phyloP scores from a whole-genome alignment of 1,140 invertebrate genomes.

The Platyscapa corneri region DNA sequence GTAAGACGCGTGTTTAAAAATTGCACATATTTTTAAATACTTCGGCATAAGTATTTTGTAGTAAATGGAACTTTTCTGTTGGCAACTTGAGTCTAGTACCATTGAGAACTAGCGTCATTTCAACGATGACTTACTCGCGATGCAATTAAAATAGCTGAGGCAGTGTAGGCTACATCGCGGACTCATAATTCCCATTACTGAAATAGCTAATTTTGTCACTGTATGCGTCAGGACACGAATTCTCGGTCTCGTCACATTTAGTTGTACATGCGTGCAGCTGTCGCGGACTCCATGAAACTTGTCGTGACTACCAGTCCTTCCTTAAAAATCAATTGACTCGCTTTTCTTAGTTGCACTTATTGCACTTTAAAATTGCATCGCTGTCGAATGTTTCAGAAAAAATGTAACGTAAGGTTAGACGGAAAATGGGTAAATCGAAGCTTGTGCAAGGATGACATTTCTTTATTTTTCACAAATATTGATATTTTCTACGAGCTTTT shows the following conservation, averaged over 20 bases:
- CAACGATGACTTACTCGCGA: background rate
- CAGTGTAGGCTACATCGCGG: background rate
- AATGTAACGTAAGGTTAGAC: no score
- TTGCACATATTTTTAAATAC: no score
- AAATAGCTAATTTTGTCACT: slow-evolving; percentile 36
- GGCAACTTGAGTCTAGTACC: no score
- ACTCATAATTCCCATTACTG: background rate
- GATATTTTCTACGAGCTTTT: no score
- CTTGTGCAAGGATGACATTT: no score
- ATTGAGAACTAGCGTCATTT: background rate
- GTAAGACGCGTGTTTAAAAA: no score
- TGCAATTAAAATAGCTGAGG: background rate
- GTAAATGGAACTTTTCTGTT: no score
- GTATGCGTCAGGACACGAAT: background rate
- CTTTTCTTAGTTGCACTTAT: background rate
- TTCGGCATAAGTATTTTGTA: no score
- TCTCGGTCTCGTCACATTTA: background rate
- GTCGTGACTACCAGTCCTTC: background rate
- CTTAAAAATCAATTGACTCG: background rate
- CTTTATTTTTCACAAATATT: no score
- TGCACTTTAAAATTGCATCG: no score
- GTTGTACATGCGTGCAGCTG: background rate
- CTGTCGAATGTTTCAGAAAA: no score
- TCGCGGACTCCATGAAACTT: background rate
- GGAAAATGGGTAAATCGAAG: no score